phyloP scores from a whole-genome alignment of 2,888 invertebrate genomes.

The Scaptomyza cyrtandrae region DNA sequence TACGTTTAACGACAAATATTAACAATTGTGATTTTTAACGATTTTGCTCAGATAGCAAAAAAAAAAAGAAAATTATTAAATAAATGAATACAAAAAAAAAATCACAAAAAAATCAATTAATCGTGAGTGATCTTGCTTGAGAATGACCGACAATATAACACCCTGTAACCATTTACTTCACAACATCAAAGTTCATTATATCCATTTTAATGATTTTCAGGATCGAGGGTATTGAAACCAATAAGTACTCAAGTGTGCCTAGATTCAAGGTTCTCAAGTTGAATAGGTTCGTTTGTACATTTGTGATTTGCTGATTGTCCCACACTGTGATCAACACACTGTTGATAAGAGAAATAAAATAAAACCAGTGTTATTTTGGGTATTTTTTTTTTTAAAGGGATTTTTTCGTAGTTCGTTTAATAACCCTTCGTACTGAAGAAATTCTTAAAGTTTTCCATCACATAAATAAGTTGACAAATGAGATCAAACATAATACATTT shows the following conservation, averaged over 20 bases:
- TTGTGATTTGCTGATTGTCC: slow-evolving; percentile 46
- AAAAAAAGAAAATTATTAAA: not conserved
- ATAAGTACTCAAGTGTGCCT: slow-evolving; percentile 30
- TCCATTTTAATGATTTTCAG: no score
- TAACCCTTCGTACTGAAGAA: slow-evolving; percentile 37
- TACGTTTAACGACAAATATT: slow-evolving; percentile 53
- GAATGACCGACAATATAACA: not conserved
- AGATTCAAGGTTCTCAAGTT: slow-evolving; percentile 38
- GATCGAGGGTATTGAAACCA: not conserved
- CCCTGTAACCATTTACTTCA: not conserved
- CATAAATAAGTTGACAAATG: slow-evolving; percentile 68
- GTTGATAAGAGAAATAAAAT: slow-evolving; percentile 9
- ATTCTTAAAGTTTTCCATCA: slow-evolving; percentile 54
- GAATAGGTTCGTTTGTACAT: not conserved
- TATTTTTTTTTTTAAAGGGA: slow-evolving; percentile 36
- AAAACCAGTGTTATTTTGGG: slow-evolving; percentile 18
- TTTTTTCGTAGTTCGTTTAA: slow-evolving; percentile 37
- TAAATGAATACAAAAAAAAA: slow-evolving; percentile 16
- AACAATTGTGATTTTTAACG: slow-evolving; percentile 49
- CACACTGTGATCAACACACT: slow-evolving; percentile 15
- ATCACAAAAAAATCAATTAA: not conserved
- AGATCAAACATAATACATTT: slow-evolving; percentile 57
- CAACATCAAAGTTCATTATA: not conserved
- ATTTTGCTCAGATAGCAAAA: slow-evolving; percentile 39
- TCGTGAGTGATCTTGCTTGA: not conserved